These are phyloP conservation scores for Carassius gibelio DNA, from an alignment of 2,113 vertebrate species.

Conservation along the genomic window DNA sequence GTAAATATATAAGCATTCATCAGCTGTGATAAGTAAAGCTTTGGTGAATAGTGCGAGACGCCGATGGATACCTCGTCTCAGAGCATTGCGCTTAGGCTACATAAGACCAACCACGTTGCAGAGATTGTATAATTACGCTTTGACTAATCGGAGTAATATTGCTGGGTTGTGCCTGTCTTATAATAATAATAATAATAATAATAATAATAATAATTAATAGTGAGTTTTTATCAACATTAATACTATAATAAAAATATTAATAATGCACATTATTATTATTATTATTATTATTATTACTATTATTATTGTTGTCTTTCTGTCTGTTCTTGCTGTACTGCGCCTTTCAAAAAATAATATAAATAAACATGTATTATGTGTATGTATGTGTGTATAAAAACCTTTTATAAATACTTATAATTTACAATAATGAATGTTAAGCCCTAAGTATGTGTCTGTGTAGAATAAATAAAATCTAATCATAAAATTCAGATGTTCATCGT, in stretches of 20 bases:
- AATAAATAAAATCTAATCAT: neutral
- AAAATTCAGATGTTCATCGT: neutral
- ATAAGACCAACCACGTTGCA: constrained; percentile 42
- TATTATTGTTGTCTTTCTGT: too few species aligned
- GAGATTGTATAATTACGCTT: constrained; percentile 8
- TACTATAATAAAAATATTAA: neutral
- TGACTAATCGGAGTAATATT: constrained; percentile 17
- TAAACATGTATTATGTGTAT: too few species aligned
- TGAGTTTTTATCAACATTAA: neutral
- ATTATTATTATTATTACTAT: too few species aligned
- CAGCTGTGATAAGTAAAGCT: neutral
- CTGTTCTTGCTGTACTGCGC: too few species aligned
- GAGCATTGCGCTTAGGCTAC: constrained; percentile 27
- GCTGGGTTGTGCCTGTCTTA: neutral
- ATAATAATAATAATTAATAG: neutral
- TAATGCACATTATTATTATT: neutral
- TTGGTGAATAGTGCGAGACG: constrained; percentile 23
- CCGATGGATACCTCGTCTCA: constrained; percentile 46
- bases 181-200: neutral
- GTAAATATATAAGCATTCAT: neutral
- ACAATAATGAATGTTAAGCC: neutral
- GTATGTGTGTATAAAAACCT: too few species aligned
- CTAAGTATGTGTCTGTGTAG: neutral
- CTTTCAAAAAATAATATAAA: too few species aligned
- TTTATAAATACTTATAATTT: too few species aligned